These are phyloP conservation scores for Myotis daubentonii DNA, from an alignment of 2,797 vertebrate species.

Conservation along the genomic window DNA sequence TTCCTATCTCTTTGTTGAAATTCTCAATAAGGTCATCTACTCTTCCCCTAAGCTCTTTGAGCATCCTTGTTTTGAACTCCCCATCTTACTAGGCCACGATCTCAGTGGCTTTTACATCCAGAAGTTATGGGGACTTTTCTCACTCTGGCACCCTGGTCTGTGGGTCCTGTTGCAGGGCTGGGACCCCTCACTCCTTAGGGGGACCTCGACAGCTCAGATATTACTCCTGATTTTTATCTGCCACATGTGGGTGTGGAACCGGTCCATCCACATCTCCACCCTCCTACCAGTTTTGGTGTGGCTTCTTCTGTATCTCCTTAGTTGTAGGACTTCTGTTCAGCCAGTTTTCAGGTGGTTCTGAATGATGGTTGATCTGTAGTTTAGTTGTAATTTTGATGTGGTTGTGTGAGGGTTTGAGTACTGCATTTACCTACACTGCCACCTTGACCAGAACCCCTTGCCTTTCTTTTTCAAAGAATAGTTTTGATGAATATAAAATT, in stretches of 20 bases:
- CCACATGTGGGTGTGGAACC: not conserved
- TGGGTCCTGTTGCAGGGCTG: not conserved
- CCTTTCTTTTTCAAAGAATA: not conserved
- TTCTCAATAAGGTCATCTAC: not conserved
- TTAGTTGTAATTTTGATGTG: not conserved
- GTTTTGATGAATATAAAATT: not conserved
- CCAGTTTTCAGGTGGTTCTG: not conserved
- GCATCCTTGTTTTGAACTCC: not conserved
- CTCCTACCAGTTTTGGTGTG: not conserved
- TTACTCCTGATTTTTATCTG: not conserved
- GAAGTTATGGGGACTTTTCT: not conserved
- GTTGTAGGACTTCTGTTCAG: not conserved
- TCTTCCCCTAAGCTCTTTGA: not conserved
- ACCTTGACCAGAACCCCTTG: not conserved
- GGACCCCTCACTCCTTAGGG: not conserved
- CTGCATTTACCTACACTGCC: not conserved
- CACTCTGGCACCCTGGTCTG: not conserved
- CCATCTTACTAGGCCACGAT: not conserved
- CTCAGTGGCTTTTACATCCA: not conserved
- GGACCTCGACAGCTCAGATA: not conserved
- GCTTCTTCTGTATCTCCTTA: not conserved
- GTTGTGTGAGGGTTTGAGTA: not conserved
- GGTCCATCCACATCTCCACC: not conserved
- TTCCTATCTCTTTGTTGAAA: not conserved
- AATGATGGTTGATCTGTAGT: not conserved